phyloP scores from a whole-genome alignment of 2,888 invertebrate genomes.

The Sesamia inferens region DNA sequence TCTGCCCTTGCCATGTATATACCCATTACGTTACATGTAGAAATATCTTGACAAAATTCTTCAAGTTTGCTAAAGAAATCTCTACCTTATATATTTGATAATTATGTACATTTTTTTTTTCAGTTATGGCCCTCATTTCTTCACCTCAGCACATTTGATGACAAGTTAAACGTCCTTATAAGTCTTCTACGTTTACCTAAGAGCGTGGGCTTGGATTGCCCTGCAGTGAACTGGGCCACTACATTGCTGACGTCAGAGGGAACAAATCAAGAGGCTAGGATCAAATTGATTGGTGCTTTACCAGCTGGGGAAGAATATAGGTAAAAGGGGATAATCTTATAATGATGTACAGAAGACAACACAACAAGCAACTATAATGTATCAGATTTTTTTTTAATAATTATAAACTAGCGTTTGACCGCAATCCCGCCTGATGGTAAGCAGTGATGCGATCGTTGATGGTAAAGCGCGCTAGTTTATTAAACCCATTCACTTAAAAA shows the following conservation, averaged over 20 bases:
- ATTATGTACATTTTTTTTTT: background rate
- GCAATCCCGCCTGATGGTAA: too few species aligned
- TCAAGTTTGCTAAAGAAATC: background rate
- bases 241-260: slow-evolving; percentile 50
- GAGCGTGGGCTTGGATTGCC: slow-evolving; percentile 52
- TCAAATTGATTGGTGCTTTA: slow-evolving; percentile 66
- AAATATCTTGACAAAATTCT: too few species aligned
- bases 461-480: too few species aligned
- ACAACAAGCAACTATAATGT: too few species aligned
- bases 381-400: too few species aligned
- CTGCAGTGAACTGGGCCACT: slow-evolving; percentile 70
- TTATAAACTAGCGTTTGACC: too few species aligned
- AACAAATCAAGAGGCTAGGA: slow-evolving; percentile 59
- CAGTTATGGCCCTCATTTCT: slow-evolving; percentile 73
- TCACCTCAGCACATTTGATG: slow-evolving; percentile 57
- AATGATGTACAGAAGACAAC: background rate
- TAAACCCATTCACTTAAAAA: too few species aligned
- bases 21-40: too few species aligned
- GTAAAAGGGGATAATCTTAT: slow-evolving; percentile 53
- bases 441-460: too few species aligned
- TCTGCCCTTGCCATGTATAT: too few species aligned
- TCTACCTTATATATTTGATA: background rate
- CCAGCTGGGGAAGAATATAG: slow-evolving; percentile 69
- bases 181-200: slow-evolving; percentile 62
- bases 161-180: slow-evolving; percentile 65